Evolutionary conservation across 2,113 vertebrate genomes (phyloP).

Genomic region (Python bivittatus): DNA sequence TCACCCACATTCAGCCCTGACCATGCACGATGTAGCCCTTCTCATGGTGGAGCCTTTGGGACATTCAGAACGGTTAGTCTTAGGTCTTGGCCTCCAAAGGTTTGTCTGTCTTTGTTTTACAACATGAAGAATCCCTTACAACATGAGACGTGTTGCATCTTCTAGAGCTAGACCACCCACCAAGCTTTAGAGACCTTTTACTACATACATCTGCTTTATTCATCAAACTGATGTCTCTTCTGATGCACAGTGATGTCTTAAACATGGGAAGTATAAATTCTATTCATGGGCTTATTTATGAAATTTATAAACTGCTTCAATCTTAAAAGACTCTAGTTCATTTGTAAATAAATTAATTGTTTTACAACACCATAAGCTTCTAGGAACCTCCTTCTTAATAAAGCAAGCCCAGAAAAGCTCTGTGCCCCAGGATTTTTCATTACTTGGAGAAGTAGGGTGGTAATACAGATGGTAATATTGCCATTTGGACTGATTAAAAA

Average conservation of each 20-base stretch:
- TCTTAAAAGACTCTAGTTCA: background rate
- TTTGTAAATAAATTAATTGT: background rate
- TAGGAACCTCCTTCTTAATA: background rate
- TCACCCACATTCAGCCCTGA: background rate
- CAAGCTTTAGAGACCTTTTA: background rate
- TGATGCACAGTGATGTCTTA: background rate
- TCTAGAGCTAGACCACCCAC: background rate
- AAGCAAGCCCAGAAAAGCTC: background rate
- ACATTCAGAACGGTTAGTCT: background rate
- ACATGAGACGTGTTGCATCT: background rate
- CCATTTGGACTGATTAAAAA: background rate
- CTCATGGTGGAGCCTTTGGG: background rate
- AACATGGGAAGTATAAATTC: background rate
- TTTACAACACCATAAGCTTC: background rate
- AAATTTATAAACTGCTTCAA: background rate
- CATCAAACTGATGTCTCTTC: background rate
- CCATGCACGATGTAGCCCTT: background rate
- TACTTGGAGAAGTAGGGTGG: background rate
- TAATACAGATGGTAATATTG: background rate
- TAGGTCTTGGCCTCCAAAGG: background rate
- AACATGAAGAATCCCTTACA: background rate
- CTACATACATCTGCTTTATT: background rate
- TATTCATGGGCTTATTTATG: background rate
- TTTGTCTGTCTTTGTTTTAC: background rate
- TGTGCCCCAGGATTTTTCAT: background rate